These are phyloP conservation scores for Equus przewalskii DNA, from an alignment of 2,113 vertebrate species.

Conservation along the genomic window DNA sequence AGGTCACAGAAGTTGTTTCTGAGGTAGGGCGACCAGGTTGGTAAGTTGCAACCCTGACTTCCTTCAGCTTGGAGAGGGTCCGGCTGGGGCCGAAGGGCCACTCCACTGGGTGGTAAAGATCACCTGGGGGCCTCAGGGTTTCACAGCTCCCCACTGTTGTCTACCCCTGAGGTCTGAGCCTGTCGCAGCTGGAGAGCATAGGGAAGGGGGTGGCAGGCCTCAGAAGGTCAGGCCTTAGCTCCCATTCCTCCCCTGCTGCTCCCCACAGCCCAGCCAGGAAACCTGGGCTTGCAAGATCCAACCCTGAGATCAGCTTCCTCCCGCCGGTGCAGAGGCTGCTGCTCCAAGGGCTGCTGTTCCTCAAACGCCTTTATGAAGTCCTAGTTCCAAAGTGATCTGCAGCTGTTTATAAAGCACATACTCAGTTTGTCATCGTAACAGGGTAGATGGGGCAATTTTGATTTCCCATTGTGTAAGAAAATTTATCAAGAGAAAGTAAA, in stretches of 20 bases:
- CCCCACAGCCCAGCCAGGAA: accelerated
- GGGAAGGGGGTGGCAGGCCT: neutral
- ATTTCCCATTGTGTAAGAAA: neutral
- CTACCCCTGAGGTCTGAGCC: neutral
- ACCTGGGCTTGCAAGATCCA: neutral
- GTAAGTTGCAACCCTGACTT: neutral
- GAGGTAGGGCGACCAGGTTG: neutral
- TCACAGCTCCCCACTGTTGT: neutral
- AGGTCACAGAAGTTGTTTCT: neutral
- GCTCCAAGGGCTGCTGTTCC: neutral
- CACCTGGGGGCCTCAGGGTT: too few species aligned
- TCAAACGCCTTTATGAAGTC: neutral
- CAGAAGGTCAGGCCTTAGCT: neutral
- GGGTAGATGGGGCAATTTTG: conserved; percentile 23
- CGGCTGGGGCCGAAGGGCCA: neutral
- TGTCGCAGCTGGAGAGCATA: neutral
- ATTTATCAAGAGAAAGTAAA: neutral
- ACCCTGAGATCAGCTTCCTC: neutral
- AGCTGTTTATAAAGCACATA: conserved; percentile 3
- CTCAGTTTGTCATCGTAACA: conserved; percentile 9
- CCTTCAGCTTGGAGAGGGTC: neutral
- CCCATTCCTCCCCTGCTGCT: neutral
- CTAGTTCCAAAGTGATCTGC: neutral
- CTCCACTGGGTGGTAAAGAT: neutral
- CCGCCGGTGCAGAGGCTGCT: neutral